Evolutionary conservation across 30 jellyfish, hydroid and myxozoan species (phyloP), one percentile per base, ranked within the genome.

Genomic region (Aurelia aurita complex sp. Pacific): DNA sequence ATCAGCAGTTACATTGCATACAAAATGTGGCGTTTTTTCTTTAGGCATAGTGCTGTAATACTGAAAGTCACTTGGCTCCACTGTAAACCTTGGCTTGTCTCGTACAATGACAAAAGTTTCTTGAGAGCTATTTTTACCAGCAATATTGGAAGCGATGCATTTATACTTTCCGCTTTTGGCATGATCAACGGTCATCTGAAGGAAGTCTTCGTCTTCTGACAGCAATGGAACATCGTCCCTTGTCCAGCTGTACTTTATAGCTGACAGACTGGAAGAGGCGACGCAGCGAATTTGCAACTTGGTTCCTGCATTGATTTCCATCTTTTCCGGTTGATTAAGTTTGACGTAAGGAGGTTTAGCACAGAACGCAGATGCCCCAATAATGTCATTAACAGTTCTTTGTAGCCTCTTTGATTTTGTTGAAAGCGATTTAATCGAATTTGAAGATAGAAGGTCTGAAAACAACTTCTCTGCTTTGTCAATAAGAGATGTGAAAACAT

Each of bases 1-100:
- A 52, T 88, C 88, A 4, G 91, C 90, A 0, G 91, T 79, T 6
- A 80, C 92, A 61, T 88, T 88, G 79, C 96, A 88, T 34, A 67
- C 79, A 46, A 88, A 72, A 19, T 61, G 50, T 18, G 96, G 88
- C 2, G 5, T 35, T 14, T 79, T 35, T 53, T 74, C 80, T 77
- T 64, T 79, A 10, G 88, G 88, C 69, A 74, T 59, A 8, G 91
- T 35, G 61, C 40, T 38, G 50, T 79, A 69, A 65, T 79, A 88
- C 51, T 1, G 51, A 16, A 80, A 75, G 69, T 80, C 88, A 17
- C 54, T 18, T 23, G 96, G 96, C 67, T 88, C 85, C 12, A 54
- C 29, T 6, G 57, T 55, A 12, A 88, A 62, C 52, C 1, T 32
- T 7, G 96, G 96, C 40, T 43, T 53, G 14, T 14, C 14, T 34